Evolutionary conservation across 2,113 vertebrate species (phyloP).

Genomic region (Ceyx melanurus): DNA sequence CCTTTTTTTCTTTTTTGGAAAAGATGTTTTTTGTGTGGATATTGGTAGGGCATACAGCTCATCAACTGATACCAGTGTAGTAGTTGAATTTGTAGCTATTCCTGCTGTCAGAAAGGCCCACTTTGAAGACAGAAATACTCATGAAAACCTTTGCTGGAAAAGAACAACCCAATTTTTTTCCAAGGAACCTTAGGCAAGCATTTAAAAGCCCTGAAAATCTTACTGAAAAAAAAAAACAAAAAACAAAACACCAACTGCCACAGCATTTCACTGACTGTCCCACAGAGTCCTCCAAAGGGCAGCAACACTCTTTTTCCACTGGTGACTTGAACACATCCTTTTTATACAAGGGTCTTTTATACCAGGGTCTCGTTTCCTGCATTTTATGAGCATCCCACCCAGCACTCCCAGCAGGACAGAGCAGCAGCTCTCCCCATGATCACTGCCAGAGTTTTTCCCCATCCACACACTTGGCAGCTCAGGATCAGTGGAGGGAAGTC

Average conservation of each 20-base stretch:
- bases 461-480: not conserved
- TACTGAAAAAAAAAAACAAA: not conserved
- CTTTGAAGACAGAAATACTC: not conserved
- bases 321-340: not conserved
- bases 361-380: not conserved
- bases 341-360: not conserved
- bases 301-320: not conserved
- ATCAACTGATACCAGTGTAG: accelerated
- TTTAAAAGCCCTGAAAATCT: not conserved
- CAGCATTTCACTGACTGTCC: not conserved
- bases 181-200: not conserved
- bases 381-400: not conserved
- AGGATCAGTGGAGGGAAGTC: not conserved
- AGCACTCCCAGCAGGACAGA: not conserved
- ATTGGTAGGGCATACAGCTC: not conserved
- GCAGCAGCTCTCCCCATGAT: not conserved
- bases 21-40: accelerated
- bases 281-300: not conserved
- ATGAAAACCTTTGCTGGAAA: not conserved
- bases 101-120: not conserved
- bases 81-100: not conserved
- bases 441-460: not conserved
- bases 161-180: not conserved
- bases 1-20: not conserved
- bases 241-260: too few relatives aligned